Evolutionary conservation across 2,113 vertebrate genomes (phyloP).

Genomic region (Nicator chloris): DNA sequence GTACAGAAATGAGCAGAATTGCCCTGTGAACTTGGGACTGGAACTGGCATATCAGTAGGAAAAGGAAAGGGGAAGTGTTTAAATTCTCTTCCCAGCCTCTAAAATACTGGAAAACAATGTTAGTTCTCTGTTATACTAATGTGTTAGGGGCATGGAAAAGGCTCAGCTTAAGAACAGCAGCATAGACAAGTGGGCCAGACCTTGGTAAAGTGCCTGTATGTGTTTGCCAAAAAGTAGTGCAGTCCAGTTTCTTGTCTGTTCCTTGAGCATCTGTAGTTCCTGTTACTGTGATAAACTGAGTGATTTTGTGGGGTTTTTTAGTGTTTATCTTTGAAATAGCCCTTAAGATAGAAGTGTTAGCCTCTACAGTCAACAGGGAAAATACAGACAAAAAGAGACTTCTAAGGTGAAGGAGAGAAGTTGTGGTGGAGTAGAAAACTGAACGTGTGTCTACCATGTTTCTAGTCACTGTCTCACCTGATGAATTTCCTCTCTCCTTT

Average conservation of each 20-base stretch:
- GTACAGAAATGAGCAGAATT: not conserved
- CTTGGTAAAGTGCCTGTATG: not conserved
- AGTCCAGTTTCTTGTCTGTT: not conserved
- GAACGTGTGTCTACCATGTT: not conserved
- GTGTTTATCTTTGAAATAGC: not conserved
- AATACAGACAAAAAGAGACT: not conserved
- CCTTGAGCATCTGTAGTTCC: not conserved
- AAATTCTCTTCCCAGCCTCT: not conserved
- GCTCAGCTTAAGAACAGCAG: not conserved
- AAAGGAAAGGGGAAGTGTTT: conserved; percentile 13
- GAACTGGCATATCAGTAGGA: not conserved
- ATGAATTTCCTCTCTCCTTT: not conserved
- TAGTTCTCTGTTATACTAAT: not conserved
- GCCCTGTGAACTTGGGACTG: not conserved
- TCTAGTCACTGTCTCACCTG: not conserved
- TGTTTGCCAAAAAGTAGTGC: not conserved
- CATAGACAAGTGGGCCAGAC: not conserved
- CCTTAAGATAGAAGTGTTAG: not conserved
- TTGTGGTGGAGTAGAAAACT: not conserved
- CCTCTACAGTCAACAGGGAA: not conserved
- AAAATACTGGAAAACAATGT: not conserved
- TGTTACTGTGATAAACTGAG: not conserved
- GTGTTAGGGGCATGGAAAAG: not conserved
- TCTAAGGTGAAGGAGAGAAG: not conserved
- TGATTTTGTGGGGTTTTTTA: not conserved